These are phyloP conservation scores for Alexandromys fortis DNA, from an alignment of 2,113 vertebrate genomes.

Conservation along the genomic window DNA sequence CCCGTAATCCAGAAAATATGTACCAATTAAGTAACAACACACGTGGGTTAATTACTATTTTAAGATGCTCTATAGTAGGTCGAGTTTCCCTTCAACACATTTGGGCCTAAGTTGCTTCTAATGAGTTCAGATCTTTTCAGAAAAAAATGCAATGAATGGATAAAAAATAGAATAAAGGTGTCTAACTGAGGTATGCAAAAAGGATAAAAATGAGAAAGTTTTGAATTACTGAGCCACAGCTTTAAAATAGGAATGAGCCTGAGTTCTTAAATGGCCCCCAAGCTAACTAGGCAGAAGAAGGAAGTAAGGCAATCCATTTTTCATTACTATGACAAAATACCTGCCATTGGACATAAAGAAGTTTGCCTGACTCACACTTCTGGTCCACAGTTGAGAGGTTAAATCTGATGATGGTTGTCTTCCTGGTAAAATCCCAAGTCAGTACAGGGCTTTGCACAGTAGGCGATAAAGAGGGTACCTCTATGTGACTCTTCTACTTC, in stretches of 20 bases:
- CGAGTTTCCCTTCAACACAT: slow-evolving; percentile 46
- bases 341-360: not conserved
- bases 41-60: slow-evolving; percentile 62
- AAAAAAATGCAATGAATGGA: not conserved
- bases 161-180: slow-evolving; percentile 47
- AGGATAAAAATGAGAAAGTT: not conserved
- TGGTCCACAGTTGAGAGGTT: not conserved
- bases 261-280: slow-evolving; percentile 27
- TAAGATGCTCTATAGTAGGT: slow-evolving; percentile 44
- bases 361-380: not conserved
- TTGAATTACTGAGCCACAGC: not conserved
- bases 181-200: not conserved
- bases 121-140: slow-evolving; percentile 23
- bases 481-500: not conserved
- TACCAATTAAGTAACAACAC: slow-evolving; percentile 58
- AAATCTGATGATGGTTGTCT: not conserved
- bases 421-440: not conserved
- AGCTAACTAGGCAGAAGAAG: not conserved
- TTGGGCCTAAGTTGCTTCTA: slow-evolving; percentile 25
- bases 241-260: slow-evolving; percentile 31
- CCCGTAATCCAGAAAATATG: slow-evolving; percentile 59
- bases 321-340: not conserved
- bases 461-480: not conserved
- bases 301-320: not conserved
- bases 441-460: not conserved